A percentile compares a stretch with the other conserved stretches of the same genome.
These are phyloP conservation scores for Gambelia wislizenii DNA, from an alignment of 2,797 vertebrate genomes.

Conservation along the genomic window DNA sequence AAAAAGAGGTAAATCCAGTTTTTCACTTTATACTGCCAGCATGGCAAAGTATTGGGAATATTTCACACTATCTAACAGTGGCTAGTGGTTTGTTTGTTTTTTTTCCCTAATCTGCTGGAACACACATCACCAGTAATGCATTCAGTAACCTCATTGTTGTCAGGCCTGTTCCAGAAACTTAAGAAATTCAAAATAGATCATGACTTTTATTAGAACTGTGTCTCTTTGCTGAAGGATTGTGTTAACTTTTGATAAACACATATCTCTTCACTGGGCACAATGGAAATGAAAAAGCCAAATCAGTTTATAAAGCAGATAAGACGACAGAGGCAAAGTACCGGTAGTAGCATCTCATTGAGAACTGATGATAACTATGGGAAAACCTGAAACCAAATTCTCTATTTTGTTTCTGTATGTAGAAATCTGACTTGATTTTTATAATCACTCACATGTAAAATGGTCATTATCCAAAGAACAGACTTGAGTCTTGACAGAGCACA, in stretches of 20 bases:
- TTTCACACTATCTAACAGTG: background rate
- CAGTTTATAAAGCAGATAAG: background rate
- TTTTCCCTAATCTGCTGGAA: background rate
- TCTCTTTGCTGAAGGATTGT: background rate
- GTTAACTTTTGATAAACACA: background rate
- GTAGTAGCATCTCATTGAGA: background rate
- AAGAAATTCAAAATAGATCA: background rate
- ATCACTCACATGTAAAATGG: background rate
- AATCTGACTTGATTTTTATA: background rate
- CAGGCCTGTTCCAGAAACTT: background rate
- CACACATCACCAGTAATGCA: background rate
- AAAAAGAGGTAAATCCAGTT: slow-evolving; percentile 78
- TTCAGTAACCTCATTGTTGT: background rate
- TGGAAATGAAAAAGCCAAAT: background rate
- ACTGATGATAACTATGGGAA: background rate
- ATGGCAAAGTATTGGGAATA: background rate
- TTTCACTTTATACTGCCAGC: slow-evolving; percentile 21
- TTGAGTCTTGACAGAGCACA: background rate
- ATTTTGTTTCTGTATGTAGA: background rate
- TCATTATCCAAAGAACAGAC: background rate
- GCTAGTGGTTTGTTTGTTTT: background rate
- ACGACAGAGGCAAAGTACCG: background rate
- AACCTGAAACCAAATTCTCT: background rate
- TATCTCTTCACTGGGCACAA: background rate
- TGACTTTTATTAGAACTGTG: background rate